phyloP scores from a whole-genome alignment of 2,113 vertebrate species.

The Tragelaphus scriptus region DNA sequence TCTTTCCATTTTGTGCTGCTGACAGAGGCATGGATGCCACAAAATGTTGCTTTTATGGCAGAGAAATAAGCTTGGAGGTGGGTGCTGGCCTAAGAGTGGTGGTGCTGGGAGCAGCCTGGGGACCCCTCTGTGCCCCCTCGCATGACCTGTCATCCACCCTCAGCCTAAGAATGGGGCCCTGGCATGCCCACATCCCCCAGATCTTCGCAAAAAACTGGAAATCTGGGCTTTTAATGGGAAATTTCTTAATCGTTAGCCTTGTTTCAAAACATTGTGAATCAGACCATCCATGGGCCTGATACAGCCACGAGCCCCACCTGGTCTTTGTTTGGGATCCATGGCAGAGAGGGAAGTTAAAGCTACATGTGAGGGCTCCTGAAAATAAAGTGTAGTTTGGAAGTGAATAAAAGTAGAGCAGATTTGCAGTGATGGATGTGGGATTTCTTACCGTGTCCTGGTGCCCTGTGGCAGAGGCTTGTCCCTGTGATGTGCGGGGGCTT shows the following conservation, averaged over 20 bases:
- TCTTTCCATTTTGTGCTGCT: not conserved
- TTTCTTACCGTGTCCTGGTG: not conserved
- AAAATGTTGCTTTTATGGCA: not conserved
- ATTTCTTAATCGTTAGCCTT: not conserved
- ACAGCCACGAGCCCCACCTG: not conserved
- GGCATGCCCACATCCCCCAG: fast-evolving
- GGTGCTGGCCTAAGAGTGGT: fast-evolving
- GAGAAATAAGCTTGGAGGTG: not conserved
- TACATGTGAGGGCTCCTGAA: not conserved
- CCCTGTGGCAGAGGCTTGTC: not conserved
- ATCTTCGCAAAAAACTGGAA: not conserved
- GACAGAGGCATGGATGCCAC: not conserved
- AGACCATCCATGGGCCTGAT: not conserved
- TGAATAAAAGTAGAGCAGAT: not conserved
- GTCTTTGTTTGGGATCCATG: not conserved
- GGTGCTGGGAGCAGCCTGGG: not conserved
- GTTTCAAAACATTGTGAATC: not conserved
- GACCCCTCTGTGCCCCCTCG: not conserved
- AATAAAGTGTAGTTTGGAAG: not conserved
- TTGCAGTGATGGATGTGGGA: not conserved
- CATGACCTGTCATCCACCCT: not conserved
- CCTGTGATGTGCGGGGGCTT: fast-evolving
- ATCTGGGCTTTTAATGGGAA: not conserved
- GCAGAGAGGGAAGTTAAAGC: not conserved
- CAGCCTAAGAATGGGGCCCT: not conserved